These are phyloP conservation scores for Lepilemur septentrionalis DNA, from an alignment of 2,797 vertebrate genomes.

Conservation along the genomic window DNA sequence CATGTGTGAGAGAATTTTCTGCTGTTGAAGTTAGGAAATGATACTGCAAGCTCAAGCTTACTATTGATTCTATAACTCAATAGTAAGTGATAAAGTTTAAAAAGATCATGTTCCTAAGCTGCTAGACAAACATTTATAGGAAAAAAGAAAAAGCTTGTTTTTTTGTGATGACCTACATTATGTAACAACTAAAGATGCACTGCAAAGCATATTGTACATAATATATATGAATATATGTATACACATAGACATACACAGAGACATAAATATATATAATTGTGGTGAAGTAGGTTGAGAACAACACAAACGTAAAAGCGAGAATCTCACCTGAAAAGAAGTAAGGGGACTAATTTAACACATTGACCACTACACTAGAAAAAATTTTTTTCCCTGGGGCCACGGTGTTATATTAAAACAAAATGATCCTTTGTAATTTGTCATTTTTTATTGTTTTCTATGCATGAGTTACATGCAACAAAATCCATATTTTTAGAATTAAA, in stretches of 20 bases:
- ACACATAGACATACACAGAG: not conserved
- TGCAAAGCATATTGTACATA: not conserved
- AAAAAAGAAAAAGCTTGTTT: not conserved
- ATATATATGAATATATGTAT: not conserved
- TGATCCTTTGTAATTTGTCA: no score
- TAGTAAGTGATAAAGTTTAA: not conserved
- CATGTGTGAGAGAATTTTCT: conserved; percentile 31
- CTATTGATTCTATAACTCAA: conserved; percentile 55
- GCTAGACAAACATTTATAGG: not conserved
- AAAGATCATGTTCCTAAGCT: not conserved
- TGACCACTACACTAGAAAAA: no score
- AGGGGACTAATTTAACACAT: not conserved
- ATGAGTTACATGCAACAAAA: no score
- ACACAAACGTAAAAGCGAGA: not conserved
- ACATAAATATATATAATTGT: not conserved
- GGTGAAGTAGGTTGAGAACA: not conserved
- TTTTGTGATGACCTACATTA: not conserved
- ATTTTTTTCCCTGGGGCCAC: no score
- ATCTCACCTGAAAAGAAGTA: not conserved
- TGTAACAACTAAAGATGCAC: not conserved
- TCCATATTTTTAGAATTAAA: no score
- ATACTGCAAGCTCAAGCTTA: not conserved
- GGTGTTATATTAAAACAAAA: no score
- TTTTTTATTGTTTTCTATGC: no score
- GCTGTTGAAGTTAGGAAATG: conserved; percentile 4